Conservation (phyloP, 2,113 vertebrate genomes). For the Tretioscincus oriximinensis region DNA sequence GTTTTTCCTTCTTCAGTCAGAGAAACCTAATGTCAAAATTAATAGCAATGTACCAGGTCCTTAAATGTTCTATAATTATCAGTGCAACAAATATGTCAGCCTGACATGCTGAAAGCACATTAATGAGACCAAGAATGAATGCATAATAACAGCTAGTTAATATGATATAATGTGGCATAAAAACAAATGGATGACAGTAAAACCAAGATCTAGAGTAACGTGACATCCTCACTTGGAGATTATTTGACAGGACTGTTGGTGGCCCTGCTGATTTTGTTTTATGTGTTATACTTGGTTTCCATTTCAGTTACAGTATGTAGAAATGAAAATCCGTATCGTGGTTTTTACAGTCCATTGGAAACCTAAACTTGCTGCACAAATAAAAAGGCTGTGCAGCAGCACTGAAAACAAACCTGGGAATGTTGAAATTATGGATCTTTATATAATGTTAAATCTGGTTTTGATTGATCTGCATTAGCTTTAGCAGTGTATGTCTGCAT, state of each 20-base stretch:
- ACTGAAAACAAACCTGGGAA: conserved; percentile 41
- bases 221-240: not conserved
- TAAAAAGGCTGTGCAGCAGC: conserved; percentile 39
- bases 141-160: conserved; percentile 19
- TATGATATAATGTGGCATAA: conserved; percentile 1
- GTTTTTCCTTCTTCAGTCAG: not conserved
- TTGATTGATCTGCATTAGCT: no score
- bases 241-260: not conserved
- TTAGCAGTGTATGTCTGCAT: no score
- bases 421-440: conserved; percentile 30
- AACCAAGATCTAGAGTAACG: conserved; percentile 25
- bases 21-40: conserved; percentile 27
- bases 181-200: conserved; percentile 41
- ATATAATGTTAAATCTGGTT: no score
- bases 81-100: conserved; percentile 38
- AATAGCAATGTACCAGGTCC: conserved; percentile 20
- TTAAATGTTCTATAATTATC: conserved; percentile 33
- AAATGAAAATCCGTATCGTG: conserved; percentile 15
- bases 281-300: conserved; percentile 1
- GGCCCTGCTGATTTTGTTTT: conserved; percentile 15
- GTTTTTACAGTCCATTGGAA: conserved; percentile 41
- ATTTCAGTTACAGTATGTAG: conserved; percentile 12
- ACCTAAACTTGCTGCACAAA: conserved; percentile 32
- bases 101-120: conserved; percentile 23
- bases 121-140: conserved; percentile 40